A percentile compares a stretch with the other conserved stretches of the same genome.
Evolutionary conservation across 1,140 invertebrate genomes (phyloP).

Genomic region (Euwallacea similis): DNA sequence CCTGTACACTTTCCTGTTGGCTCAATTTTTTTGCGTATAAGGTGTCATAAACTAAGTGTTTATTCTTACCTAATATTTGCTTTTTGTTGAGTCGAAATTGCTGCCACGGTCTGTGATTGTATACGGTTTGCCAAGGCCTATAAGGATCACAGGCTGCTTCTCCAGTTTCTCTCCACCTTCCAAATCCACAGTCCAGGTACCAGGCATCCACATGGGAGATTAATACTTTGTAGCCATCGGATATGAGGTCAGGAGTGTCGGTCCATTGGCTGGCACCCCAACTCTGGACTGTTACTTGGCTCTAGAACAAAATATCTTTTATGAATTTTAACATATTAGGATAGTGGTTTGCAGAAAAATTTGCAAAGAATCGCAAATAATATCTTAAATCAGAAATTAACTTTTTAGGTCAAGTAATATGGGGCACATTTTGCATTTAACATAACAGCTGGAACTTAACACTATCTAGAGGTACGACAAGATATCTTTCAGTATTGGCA

Average conservation of each 20-base stretch:
- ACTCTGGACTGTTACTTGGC: constrained; percentile 61
- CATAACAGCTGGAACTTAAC: no score
- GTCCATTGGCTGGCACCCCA: constrained; percentile 79
- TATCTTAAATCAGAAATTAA: no score
- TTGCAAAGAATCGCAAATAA: no score
- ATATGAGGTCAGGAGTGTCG: constrained; percentile 71
- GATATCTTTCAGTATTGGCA: no score
- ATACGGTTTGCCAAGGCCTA: constrained; percentile 79
- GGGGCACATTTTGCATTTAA: no score
- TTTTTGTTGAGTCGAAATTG: constrained; percentile 48
- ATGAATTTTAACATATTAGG: no score
- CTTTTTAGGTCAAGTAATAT: no score
- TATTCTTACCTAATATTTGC: constrained; percentile 55
- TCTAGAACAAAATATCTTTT: constrained; percentile 1
- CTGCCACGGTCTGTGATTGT: constrained; percentile 76
- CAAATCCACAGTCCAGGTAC: constrained; percentile 84
- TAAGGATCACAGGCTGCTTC: constrained; percentile 79
- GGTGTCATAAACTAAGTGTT: background rate
- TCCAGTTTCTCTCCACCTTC: constrained; percentile 71
- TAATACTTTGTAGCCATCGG: constrained; percentile 75
- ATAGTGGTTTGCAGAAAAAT: no score
- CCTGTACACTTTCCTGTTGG: no score
- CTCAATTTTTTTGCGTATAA: no score
- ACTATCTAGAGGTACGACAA: no score
- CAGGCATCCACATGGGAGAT: constrained; percentile 82